Conservation (phyloP, 2,797 vertebrate genomes). For the Enteromius paludinosus region DNA sequence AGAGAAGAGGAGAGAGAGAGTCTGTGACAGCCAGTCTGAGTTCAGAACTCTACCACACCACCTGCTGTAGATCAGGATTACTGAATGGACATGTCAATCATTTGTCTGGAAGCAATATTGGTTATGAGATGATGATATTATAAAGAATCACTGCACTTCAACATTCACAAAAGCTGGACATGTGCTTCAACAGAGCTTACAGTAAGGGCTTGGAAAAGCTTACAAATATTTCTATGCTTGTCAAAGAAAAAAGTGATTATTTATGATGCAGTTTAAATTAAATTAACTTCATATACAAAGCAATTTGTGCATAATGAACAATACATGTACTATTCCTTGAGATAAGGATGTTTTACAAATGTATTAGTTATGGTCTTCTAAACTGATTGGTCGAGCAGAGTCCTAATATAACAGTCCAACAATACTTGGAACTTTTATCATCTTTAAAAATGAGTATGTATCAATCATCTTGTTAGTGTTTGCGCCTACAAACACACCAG, state of each 20-base stretch:
- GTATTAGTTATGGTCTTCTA: not conserved
- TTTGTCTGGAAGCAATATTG: conserved; percentile 1
- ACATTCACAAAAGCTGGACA: not conserved
- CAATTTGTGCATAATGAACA: not conserved
- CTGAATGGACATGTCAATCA: conserved; percentile 12
- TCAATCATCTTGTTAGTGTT: not conserved
- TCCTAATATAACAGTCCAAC: not conserved
- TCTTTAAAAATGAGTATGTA: not conserved
- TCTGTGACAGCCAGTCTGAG: not conserved
- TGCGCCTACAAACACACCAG: not conserved
- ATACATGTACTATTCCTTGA: not conserved
- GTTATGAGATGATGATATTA: not conserved
- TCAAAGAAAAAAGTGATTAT: not conserved
- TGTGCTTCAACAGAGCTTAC: not conserved
- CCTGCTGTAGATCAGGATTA: conserved; percentile 38
- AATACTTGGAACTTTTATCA: not conserved
- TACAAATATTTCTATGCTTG: not conserved
- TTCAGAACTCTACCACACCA: conserved; percentile 32
- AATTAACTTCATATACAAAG: not conserved
- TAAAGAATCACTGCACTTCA: not conserved
- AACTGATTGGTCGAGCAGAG: not conserved
- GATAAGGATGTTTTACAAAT: not conserved
- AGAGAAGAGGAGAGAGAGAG: not conserved
- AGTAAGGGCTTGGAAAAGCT: not conserved
- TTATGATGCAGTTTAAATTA: not conserved